A percentile compares a stretch with the other conserved stretches of the same genome.
These are phyloP conservation scores for Phytoseiulus persimilis DNA, from an alignment of 2,888 invertebrate species.

Conservation along the genomic window DNA sequence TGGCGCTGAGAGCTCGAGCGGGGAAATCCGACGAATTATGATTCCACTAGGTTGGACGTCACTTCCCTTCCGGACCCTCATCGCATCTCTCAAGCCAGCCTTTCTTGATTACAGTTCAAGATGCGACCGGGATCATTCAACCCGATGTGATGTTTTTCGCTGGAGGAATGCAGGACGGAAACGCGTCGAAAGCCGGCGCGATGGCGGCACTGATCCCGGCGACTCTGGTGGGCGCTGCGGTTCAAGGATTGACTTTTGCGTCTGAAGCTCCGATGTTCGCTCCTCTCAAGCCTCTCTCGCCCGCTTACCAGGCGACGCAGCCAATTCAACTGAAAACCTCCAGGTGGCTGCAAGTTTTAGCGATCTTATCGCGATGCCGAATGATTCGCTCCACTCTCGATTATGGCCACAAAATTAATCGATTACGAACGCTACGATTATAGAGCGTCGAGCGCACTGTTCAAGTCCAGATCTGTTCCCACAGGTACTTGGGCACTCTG, in stretches of 20 bases:
- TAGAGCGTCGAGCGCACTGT: too few relatives aligned
- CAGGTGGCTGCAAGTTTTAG: background rate
- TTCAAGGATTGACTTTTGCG: background rate
- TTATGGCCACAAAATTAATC: too few relatives aligned
- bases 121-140: slow-evolving; percentile 44
- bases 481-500: slow-evolving; percentile 26
- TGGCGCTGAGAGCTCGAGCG: too few relatives aligned
- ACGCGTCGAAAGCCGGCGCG: background rate
- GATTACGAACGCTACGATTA: too few relatives aligned
- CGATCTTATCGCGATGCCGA: too few relatives aligned
- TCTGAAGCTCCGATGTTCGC: background rate
- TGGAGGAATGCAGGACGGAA: background rate
- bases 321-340: slow-evolving; percentile 21
- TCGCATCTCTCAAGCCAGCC: too few relatives aligned
- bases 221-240: slow-evolving; percentile 23
- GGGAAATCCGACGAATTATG: too few relatives aligned
- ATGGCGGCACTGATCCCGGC: slow-evolving; percentile 7
- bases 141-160: slow-evolving; percentile 45
- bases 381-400: too few relatives aligned
- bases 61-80: too few relatives aligned
- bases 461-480: too few relatives aligned
- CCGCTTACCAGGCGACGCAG: slow-evolving; percentile 14
- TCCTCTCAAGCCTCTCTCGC: slow-evolving; percentile 10
- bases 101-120: slow-evolving; percentile 41
- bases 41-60: too few relatives aligned